Evolutionary conservation across 2,888 invertebrate species (phyloP).

Genomic region (Tipula unca): DNA sequence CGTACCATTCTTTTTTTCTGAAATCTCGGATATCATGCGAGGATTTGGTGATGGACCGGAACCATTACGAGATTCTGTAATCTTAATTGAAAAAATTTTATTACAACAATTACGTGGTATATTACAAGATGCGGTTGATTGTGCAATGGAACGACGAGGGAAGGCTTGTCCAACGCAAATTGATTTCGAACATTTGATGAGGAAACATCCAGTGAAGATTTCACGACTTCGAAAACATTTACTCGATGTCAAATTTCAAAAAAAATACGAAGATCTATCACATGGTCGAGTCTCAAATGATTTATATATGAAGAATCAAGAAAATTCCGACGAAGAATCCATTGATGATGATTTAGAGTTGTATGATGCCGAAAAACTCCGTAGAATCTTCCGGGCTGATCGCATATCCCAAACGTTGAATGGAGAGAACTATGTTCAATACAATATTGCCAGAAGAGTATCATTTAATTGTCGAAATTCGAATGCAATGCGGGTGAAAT

Average conservation of each 20-base stretch:
- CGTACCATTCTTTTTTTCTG: constrained; percentile 32
- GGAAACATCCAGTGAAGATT: constrained; percentile 70
- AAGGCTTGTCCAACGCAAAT: constrained; percentile 47
- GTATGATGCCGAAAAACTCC: constrained; percentile 39
- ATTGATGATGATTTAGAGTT: constrained; percentile 46
- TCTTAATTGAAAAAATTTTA: constrained; percentile 74
- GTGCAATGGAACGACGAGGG: constrained; percentile 54
- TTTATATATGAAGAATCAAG: constrained; percentile 37
- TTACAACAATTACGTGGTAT: constrained; percentile 71
- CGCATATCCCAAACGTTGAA: constrained; percentile 49
- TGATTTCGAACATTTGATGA: constrained; percentile 76
- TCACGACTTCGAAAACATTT: constrained; percentile 68
- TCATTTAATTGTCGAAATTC: constrained; percentile 55
- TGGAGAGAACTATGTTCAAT: constrained; percentile 62
- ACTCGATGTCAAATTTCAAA: constrained; percentile 45
- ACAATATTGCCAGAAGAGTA: constrained; percentile 66
- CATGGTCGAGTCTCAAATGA: constrained; percentile 38
- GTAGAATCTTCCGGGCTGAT: constrained; percentile 49
- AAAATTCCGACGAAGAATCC: constrained; percentile 47
- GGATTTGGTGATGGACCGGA: constrained; percentile 86
- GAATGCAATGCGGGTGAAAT: constrained; percentile 47
- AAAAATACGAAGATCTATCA: constrained; percentile 36
- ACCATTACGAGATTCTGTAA: constrained; percentile 73
- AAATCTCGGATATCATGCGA: constrained; percentile 82
- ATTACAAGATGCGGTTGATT: constrained; percentile 63